Evolutionary conservation across 92 coral and sea anemone genomes (phyloP).

Genomic region (Porites divaricata): DNA sequence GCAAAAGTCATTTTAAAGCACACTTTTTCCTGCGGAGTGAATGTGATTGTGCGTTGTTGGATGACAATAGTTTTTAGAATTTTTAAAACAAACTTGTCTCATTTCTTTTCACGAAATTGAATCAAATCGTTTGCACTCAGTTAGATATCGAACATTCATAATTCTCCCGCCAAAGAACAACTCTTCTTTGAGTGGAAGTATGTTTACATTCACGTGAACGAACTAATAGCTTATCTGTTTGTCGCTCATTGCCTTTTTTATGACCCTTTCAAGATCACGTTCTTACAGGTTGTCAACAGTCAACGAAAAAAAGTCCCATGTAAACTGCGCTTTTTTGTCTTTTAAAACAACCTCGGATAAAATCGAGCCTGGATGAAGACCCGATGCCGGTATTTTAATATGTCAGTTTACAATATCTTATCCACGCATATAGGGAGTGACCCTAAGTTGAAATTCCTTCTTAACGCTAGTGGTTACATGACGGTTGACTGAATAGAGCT

Average conservation of each 20-base stretch:
- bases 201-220: background rate
- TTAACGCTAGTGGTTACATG: background rate
- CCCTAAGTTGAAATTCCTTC: too few relatives aligned
- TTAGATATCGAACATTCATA: background rate
- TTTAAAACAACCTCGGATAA: background rate
- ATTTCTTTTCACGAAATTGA: background rate
- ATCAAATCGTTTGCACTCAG: background rate
- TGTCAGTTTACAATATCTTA: too few relatives aligned
- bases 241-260: background rate
- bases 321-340: background rate
- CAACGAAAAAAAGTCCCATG: background rate
- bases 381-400: background rate
- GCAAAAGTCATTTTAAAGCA: too few relatives aligned
- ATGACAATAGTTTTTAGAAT: too few relatives aligned
- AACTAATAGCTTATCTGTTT: background rate
- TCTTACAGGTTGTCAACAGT: background rate
- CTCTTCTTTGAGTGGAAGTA: background rate
- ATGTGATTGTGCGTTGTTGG: too few relatives aligned
- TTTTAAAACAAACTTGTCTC: background rate
- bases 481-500: background rate
- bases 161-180: background rate
- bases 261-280: constrained; percentile 8
- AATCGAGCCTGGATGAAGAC: background rate
- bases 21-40: too few relatives aligned
- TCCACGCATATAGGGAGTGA: too few relatives aligned